Base-by-base conservation (phyloP, 1,140 invertebrate genomes). In the Drosophila parvula region DNA sequence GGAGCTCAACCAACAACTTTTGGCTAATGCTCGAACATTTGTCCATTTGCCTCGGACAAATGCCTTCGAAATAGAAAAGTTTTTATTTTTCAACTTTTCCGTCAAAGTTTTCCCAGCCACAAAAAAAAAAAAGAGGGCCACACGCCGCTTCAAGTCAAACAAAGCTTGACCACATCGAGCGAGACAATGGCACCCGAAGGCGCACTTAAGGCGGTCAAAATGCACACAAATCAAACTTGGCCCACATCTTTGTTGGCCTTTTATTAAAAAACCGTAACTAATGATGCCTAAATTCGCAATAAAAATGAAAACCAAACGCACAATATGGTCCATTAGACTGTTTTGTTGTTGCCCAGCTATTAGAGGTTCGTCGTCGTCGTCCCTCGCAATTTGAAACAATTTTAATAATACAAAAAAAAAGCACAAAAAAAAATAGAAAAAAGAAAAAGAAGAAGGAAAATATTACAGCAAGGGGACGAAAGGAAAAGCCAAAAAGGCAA, bases 261-360 rank as follows among this genome's bases (percentile, higher is more conserved):
- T 88, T 88, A 88, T 89, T 89, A 88, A 88, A 89, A 88, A 88
- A 81, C 78, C 85, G 85, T 88, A 89, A 88, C 84, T 89, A 88
- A 88, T 88, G 84, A 88, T 88, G 84, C 84, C 84, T 89, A 88
- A 88, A 88, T 89, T 88, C 85, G 80, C 84, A 89, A 89, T 89
- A 89, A 88, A 88, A 88, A 80, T 88, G 80, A 86, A 80, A 74
- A 68, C 44, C 68, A 57, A 82, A 78, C 65, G 82, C 82, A 88
- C 84, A 88, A 88, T 88, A 88, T 88, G 84, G 80, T 89, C 84
- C 85, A 88, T 88, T 88, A 88, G 80, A 78, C 69, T 51, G 74
- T 61, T 88, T 75, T 80, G 40, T 41, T 57, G 43, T n/a, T 48
- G 28, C n/a, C 48, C n/a, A 62, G 83, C 79, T 69, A 85, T 85